phyloP scores from a whole-genome alignment of 2,888 invertebrate species.

The Dryocosmus kuriphilus region DNA sequence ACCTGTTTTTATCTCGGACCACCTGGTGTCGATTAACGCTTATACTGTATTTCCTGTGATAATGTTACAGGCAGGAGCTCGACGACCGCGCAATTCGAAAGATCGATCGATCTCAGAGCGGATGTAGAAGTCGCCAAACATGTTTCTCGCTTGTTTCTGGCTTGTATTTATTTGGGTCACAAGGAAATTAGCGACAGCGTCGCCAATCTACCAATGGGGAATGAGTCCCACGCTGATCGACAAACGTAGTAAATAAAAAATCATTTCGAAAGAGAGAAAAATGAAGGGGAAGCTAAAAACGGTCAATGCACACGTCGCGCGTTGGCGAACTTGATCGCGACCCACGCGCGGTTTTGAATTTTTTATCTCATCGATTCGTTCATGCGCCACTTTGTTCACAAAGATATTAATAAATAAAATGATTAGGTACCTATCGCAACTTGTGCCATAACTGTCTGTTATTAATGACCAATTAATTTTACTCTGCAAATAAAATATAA shows the following conservation, averaged over 20 bases:
- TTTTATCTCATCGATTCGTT: constrained; percentile 66
- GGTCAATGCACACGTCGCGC: constrained; percentile 46
- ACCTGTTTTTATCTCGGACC: constrained; percentile 30
- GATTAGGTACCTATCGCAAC: neutral
- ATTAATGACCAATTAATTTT: too few relatives aligned
- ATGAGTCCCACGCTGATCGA: constrained; percentile 54
- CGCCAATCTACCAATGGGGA: constrained; percentile 36
- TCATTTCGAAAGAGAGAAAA: constrained; percentile 48
- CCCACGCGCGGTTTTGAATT: constrained; percentile 60
- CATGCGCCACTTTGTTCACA: constrained; percentile 44
- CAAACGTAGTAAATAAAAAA: constrained; percentile 54
- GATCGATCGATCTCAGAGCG: constrained; percentile 40
- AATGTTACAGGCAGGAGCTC: constrained; percentile 15
- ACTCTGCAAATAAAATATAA: too few relatives aligned
- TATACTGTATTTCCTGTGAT: constrained; percentile 20
- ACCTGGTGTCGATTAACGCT: constrained; percentile 28
- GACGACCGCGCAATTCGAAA: constrained; percentile 11
- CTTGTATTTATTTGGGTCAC: constrained; percentile 57
- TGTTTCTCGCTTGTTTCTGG: constrained; percentile 50
- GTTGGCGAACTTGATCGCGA: constrained; percentile 59
- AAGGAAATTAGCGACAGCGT: constrained; percentile 52
- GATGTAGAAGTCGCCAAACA: constrained; percentile 50
- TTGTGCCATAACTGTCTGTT: too few relatives aligned
- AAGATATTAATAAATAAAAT: neutral
- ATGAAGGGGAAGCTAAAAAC: constrained; percentile 45